Evolutionary conservation across 2,113 vertebrate species (phyloP).

Genomic region (Xiphophorus maculatus): DNA sequence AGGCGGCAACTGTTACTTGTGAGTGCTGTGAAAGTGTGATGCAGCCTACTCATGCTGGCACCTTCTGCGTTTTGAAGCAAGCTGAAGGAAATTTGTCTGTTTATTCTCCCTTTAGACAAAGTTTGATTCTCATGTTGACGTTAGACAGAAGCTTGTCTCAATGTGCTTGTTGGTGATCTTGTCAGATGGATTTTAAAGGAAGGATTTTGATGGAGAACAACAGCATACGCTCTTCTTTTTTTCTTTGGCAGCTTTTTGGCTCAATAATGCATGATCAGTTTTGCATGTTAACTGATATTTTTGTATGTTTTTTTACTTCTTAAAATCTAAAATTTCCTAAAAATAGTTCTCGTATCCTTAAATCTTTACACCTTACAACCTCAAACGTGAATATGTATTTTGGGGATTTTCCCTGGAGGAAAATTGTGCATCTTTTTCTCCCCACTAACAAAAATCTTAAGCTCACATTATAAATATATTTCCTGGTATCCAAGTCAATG

Average conservation of each 20-base stretch:
- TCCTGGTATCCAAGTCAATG: background rate
- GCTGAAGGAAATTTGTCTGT: slow-evolving; percentile 25
- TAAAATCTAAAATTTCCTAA: too few species aligned
- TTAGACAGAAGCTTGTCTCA: background rate
- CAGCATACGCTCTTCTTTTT: background rate
- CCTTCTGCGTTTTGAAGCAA: slow-evolving; percentile 53
- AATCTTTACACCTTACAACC: background rate
- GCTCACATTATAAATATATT: background rate
- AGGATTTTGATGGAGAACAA: slow-evolving; percentile 9
- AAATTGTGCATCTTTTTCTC: background rate
- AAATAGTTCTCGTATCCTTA: background rate
- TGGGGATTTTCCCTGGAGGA: too few species aligned
- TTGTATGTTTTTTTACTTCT: background rate
- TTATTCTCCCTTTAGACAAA: background rate
- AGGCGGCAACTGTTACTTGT: slow-evolving; percentile 53
- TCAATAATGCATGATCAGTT: background rate
- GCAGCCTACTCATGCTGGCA: slow-evolving; percentile 67
- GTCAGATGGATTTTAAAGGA: background rate
- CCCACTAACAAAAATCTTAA: background rate
- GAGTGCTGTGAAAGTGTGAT: slow-evolving; percentile 58
- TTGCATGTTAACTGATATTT: background rate
- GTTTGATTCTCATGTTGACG: background rate
- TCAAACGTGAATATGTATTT: background rate
- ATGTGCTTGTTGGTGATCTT: background rate
- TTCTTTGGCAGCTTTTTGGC: background rate